These are phyloP conservation scores for Podarcis muralis DNA, from an alignment of 2,113 vertebrate species.

Conservation along the genomic window DNA sequence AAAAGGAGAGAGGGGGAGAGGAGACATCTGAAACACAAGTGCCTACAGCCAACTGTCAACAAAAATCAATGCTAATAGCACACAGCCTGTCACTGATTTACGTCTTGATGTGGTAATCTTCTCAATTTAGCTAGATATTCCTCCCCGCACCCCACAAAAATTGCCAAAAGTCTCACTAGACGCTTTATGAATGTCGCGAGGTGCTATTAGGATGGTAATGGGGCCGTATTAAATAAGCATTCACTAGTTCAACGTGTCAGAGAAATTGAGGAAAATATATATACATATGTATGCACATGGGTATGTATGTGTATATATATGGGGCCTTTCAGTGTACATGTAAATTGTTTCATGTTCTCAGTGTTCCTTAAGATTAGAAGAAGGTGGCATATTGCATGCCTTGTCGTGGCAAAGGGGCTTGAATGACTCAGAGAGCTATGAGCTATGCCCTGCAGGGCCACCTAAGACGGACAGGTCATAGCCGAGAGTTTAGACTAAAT, in stretches of 20 bases:
- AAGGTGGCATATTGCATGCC: slow-evolving; percentile 69
- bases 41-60: slow-evolving; percentile 89
- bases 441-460: too few species aligned
- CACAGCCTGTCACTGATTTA: slow-evolving; percentile 86
- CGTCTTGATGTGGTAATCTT: slow-evolving; percentile 87
- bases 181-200: slow-evolving; percentile 82
- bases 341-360: slow-evolving; percentile 67
- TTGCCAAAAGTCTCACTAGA: slow-evolving; percentile 83
- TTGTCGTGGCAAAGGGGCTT: too few species aligned
- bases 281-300: too few species aligned
- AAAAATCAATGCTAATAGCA: slow-evolving; percentile 87
- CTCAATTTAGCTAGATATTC: slow-evolving; percentile 84
- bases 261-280: slow-evolving; percentile 66
- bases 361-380: slow-evolving; percentile 71
- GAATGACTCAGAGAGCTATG: too few species aligned
- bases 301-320: not conserved
- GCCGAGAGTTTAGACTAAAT: too few species aligned
- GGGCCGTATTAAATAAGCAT: slow-evolving; percentile 81
- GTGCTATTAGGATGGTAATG: slow-evolving; percentile 84
- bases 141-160: slow-evolving; percentile 78
- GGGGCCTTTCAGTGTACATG: slow-evolving; percentile 49
- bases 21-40: slow-evolving; percentile 84
- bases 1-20: slow-evolving; percentile 25
- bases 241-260: slow-evolving; percentile 79
- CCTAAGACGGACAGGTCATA: too few species aligned